These are phyloP conservation scores for Leucopsar rothschildi DNA, from an alignment of 2,113 vertebrate species.

Conservation along the genomic window DNA sequence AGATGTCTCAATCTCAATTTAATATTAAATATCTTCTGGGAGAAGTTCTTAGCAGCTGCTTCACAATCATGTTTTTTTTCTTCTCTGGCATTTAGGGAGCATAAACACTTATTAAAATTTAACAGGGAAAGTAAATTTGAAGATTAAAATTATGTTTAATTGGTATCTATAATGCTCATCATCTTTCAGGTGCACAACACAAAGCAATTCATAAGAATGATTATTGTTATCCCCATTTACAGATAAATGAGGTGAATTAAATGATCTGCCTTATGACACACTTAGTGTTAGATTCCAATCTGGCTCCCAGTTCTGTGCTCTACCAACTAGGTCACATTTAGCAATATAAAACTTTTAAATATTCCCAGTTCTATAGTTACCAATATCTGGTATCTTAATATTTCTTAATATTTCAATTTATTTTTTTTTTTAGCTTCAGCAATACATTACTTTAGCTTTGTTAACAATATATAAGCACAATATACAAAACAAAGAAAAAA, in stretches of 20 bases:
- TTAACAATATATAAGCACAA: neutral
- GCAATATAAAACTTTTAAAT: neutral
- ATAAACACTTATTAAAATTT: neutral
- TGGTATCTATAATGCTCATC: neutral
- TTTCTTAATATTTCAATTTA: neutral
- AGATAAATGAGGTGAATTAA: conserved; percentile 13
- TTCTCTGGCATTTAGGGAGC: neutral
- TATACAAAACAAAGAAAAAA: neutral
- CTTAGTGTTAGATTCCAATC: neutral
- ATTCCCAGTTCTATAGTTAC: neutral
- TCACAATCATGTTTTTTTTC: neutral
- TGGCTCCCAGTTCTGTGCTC: neutral
- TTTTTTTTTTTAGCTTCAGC: neutral
- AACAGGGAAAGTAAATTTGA: neutral
- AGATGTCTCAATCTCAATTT: neutral
- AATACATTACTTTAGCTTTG: neutral
- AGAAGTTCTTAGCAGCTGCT: conserved; percentile 7
- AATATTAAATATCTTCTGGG: neutral
- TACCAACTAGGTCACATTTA: neutral
- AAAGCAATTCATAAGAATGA: neutral
- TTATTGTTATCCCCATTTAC: neutral
- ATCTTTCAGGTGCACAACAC: neutral
- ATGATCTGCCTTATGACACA: conserved; percentile 1
- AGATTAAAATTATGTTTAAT: conserved; percentile 36
- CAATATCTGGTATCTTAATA: neutral